Conservation (phyloP, 2,888 invertebrate genomes). For the Artemia sinica region DNA sequence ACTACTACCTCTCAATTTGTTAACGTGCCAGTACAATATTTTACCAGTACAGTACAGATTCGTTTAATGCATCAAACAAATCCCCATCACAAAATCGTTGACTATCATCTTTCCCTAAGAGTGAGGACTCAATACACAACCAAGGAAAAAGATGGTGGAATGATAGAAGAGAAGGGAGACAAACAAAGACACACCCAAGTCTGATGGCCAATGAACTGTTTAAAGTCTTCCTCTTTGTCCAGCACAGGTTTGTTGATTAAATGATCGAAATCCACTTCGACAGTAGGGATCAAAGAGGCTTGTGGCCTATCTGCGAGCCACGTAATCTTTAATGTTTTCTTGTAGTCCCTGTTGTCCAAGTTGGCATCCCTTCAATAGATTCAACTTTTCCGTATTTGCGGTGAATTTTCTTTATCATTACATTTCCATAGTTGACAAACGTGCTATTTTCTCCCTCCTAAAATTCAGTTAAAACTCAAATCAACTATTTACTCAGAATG, state of each 20-base stretch:
- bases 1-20: too few species aligned
- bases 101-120: too few species aligned
- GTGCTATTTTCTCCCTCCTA: slow-evolving; percentile 75
- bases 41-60: too few species aligned
- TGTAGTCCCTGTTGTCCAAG: slow-evolving; percentile 84
- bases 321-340: slow-evolving; percentile 88
- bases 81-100: too few species aligned
- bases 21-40: too few species aligned
- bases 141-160: too few species aligned
- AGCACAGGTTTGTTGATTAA: slow-evolving; percentile 81
- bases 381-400: slow-evolving; percentile 40
- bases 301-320: slow-evolving; percentile 59
- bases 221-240: slow-evolving; percentile 94
- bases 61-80: too few species aligned
- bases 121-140: too few species aligned
- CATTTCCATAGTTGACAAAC: slow-evolving; percentile 95
- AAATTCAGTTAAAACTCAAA: neutral
- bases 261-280: slow-evolving; percentile 83
- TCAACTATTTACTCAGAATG: too few species aligned
- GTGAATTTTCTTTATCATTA: slow-evolving; percentile 58
- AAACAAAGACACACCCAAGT: slow-evolving; percentile 48
- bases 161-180: too few species aligned
- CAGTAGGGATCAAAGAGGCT: slow-evolving; percentile 47
- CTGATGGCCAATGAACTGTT: slow-evolving; percentile 60
- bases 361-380: slow-evolving; percentile 58